Percentiles rank a stretch among this genome's conserved stretches.
Conservation (phyloP, 2,797 vertebrate genomes). For the Sebastes itinus region DNA sequence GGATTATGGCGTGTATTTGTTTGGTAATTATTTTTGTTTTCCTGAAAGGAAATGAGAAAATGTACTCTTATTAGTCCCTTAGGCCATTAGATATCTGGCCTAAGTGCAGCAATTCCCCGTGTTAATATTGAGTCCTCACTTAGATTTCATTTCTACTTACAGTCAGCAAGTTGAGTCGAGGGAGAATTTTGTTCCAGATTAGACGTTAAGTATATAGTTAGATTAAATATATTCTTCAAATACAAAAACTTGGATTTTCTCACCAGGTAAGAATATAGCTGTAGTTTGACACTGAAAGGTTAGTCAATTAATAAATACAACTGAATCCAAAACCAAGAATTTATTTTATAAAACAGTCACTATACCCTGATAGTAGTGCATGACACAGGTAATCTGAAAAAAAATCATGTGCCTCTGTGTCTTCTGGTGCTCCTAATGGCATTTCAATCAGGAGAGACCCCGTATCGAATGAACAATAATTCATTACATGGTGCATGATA, state of each 20-base stretch:
- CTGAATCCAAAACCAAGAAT: not conserved
- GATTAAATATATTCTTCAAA: not conserved
- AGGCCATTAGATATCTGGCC: conserved; percentile 10
- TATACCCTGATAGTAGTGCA: too few relatives aligned
- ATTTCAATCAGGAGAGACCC: too few relatives aligned
- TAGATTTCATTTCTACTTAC: conserved; percentile 27
- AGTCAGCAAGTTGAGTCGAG: conserved; percentile 1
- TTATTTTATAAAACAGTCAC: too few relatives aligned
- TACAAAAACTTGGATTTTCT: not conserved
- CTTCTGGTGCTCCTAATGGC: too few relatives aligned
- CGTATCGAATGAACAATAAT: too few relatives aligned
- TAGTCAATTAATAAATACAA: not conserved
- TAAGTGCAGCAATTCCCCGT: conserved; percentile 20
- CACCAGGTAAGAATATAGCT: not conserved
- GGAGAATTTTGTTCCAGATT: conserved; percentile 20
- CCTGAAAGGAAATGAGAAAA: conserved; percentile 21
- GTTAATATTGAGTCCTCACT: conserved; percentile 18
- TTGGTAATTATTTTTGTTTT: conserved; percentile 29
- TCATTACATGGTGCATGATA: too few relatives aligned
- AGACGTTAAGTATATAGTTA: not conserved
- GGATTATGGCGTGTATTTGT: conserved; percentile 1
- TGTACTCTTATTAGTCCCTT: conserved; percentile 11
- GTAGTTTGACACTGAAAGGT: not conserved
- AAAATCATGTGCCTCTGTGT: too few relatives aligned
- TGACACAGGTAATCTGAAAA: too few relatives aligned